A percentile compares a stretch with the other conserved stretches of the same genome.
phyloP scores from a whole-genome alignment of 2,113 vertebrate species.

The Xenopus tropicalis region DNA sequence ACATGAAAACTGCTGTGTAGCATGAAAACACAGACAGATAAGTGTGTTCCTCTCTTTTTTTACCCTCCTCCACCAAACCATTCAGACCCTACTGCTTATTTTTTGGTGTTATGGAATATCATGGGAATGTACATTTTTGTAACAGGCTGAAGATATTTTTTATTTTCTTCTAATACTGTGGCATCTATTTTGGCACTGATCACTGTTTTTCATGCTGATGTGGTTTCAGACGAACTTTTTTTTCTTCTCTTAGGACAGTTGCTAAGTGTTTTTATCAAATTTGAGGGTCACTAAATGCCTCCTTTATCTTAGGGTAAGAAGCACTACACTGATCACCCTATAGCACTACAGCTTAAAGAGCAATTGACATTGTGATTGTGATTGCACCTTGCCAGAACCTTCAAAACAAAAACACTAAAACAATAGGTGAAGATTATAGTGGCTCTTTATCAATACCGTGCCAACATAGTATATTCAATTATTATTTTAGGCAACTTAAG shows the following conservation, averaged over 20 bases:
- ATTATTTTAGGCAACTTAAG: no score
- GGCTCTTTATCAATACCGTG: no score
- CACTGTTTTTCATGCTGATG: not conserved
- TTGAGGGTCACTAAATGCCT: slow-evolving; percentile 15
- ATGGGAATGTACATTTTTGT: not conserved
- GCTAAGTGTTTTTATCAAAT: not conserved
- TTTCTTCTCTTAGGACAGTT: not conserved
- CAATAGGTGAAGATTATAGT: no score
- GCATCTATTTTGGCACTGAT: not conserved
- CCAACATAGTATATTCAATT: no score
- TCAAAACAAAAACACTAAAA: no score
- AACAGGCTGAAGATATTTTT: slow-evolving; percentile 1
- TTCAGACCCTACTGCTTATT: not conserved
- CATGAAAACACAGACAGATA: slow-evolving; percentile 3
- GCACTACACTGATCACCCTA: not conserved
- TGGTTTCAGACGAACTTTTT: slow-evolving; percentile 1
- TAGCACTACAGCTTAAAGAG: not conserved
- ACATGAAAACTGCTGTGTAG: slow-evolving; percentile 12
- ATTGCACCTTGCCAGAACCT: no score
- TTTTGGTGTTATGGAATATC: slow-evolving; percentile 7
- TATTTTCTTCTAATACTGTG: slow-evolving; percentile 4
- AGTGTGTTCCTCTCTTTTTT: slow-evolving; percentile 1
- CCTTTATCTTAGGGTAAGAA: not conserved
- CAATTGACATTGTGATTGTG: not conserved
- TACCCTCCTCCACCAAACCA: not conserved